phyloP scores from a whole-genome alignment of 2,797 vertebrate species.

The Limnodromus scolopaceus region DNA sequence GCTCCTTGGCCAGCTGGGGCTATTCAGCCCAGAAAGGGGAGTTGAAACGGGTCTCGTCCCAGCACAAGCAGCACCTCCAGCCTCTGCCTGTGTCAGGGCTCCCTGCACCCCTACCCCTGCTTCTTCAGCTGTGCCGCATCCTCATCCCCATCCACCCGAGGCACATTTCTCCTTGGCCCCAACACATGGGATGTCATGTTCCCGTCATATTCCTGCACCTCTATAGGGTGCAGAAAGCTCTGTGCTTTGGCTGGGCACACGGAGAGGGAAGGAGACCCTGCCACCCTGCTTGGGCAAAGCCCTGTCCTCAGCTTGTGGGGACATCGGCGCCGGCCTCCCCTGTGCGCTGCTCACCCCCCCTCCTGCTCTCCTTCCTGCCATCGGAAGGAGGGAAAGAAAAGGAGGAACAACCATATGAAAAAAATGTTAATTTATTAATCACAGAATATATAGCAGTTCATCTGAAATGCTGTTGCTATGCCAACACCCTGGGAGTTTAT shows the following conservation, averaged over 20 bases:
- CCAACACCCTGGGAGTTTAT: conserved; percentile 97
- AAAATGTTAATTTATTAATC: conserved; percentile 91
- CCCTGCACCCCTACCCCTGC: background rate
- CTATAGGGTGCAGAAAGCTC: background rate
- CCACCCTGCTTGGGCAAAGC: background rate
- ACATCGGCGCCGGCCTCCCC: background rate
- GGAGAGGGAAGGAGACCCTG: background rate
- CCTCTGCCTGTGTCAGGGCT: background rate
- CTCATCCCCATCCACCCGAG: rapidly evolving
- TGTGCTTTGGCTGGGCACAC: rapidly evolving
- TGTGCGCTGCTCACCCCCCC: background rate
- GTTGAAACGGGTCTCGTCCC: background rate
- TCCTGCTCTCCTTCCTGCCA: background rate
- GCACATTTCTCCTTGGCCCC: background rate
- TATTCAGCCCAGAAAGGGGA: background rate
- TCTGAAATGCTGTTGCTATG: conserved; percentile 94
- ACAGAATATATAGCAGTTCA: conserved; percentile 85
- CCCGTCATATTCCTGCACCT: rapidly evolving
- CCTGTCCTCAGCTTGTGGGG: rapidly evolving
- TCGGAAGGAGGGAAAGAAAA: conserved; percentile 54
- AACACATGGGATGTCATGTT: rapidly evolving
- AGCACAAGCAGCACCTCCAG: background rate
- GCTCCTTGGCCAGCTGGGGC: background rate
- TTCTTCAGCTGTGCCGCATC: background rate
- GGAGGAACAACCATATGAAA: conserved; percentile 78